Base-by-base conservation (phyloP, 2,113 vertebrate genomes). In the Phasianus colchicus region DNA sequence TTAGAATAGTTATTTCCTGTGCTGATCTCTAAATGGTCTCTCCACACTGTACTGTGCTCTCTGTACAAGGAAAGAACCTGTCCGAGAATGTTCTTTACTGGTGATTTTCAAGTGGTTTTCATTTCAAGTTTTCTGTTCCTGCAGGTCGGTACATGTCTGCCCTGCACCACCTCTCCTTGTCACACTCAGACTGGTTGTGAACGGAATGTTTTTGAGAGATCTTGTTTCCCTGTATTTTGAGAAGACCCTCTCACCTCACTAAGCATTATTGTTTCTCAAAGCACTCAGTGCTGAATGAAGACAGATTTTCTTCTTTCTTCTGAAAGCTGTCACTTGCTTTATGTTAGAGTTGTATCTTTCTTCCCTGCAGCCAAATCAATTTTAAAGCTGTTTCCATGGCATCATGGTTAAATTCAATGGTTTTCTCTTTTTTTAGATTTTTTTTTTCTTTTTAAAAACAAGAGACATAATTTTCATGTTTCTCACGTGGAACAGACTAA, bases 361-460 rank as follows among this genome's bases (percentile, higher is more conserved):
- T 13, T 89, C 27, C 27, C 10, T 40, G 55, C 60, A 76, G 7
- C 54, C 43, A 83, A 81, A 71, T 40, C 42, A 52, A 61, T 81
- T 81, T 86, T 71, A 75, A 92, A 96, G 36, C 54, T 77, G 76
- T 88, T 95, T 94, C 91, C 60, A 93, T 67, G 72, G 82, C 22
- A 71, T 16, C n/a, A 13, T 80, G 27, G 45, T 63, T 78, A 73
- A 67, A 89, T 75, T 87, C 0, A 71, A 74, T 83, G 48, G 6
- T 2, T 69, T 79, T 73, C 34, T 48, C 1, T 61, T 48, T 38
- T 64, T 74, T 40, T 52, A 52, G 52, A 64, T 6, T 34, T 58
- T 34, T 60, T 57, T n/a, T 60, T 34, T 60, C 11, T 64, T 80
- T 13, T 10, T 9, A 58, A 58, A n/a, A 58, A n/a, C 55, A 58